Percentiles rank a stretch among this genome's conserved stretches.
These are phyloP conservation scores for Meloe dianella DNA, from an alignment of 2,888 invertebrate species.

Conservation along the genomic window DNA sequence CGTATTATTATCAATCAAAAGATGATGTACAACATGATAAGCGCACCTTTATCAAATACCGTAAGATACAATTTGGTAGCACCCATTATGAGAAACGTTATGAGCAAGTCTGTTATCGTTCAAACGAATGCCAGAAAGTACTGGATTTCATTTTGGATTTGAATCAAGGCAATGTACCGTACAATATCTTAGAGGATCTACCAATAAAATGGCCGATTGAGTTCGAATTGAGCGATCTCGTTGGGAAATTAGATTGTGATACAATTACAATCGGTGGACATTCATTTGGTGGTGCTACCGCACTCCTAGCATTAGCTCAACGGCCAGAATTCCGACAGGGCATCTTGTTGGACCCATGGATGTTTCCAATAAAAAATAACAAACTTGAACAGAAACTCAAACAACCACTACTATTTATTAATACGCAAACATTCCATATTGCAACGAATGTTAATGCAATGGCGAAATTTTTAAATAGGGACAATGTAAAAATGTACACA, in stretches of 20 bases:
- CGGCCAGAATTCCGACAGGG: slow-evolving; percentile 63
- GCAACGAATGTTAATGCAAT: slow-evolving; percentile 61
- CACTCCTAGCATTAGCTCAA: slow-evolving; percentile 62
- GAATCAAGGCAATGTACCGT: slow-evolving; percentile 59
- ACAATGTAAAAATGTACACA: slow-evolving; percentile 55
- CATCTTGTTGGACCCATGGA: slow-evolving; percentile 67
- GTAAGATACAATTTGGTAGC: slow-evolving; percentile 52
- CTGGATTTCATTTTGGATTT: slow-evolving; percentile 61
- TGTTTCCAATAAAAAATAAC: slow-evolving; percentile 65
- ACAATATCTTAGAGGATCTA: slow-evolving; percentile 59
- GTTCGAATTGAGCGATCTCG: slow-evolving; percentile 53
- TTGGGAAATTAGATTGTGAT: slow-evolving; percentile 59
- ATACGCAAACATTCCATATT: slow-evolving; percentile 66
- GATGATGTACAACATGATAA: slow-evolving; percentile 52
- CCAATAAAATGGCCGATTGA: slow-evolving; percentile 37
- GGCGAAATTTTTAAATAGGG: slow-evolving; percentile 53
- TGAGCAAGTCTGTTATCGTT: slow-evolving; percentile 60
- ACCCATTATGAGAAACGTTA: slow-evolving; percentile 56
- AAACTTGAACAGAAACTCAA: slow-evolving; percentile 54
- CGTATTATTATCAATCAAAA: slow-evolving; percentile 58
- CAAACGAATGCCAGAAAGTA: slow-evolving; percentile 61
- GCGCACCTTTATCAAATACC: slow-evolving; percentile 52
- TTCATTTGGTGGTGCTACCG: slow-evolving; percentile 71
- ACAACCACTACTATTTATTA: slow-evolving; percentile 64
- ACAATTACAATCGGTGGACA: slow-evolving; percentile 66